Conservation (phyloP, 2,888 invertebrate genomes). For the Meiosimyza decipiens region DNA sequence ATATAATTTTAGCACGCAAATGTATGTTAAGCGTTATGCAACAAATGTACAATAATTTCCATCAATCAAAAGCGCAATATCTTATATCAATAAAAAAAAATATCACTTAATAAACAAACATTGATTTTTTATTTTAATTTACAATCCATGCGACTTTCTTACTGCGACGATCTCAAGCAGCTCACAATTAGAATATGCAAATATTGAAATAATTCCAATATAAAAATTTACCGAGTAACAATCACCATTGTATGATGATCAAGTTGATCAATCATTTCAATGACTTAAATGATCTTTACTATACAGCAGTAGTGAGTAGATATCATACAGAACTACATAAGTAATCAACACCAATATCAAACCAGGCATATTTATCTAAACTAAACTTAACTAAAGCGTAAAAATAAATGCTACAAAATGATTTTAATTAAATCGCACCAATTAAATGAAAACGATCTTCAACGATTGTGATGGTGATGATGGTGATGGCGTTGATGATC, state of each 20-base stretch:
- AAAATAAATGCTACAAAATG: constrained; percentile 54
- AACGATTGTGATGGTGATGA: constrained; percentile 22
- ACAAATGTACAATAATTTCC: neutral
- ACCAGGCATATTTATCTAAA: constrained; percentile 23
- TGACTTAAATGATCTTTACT: constrained; percentile 51
- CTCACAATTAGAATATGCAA: constrained; percentile 14
- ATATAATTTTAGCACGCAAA: no score
- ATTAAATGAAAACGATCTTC: constrained; percentile 53
- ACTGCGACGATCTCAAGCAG: neutral
- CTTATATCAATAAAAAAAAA: constrained; percentile 6
- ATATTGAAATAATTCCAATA: constrained; percentile 17
- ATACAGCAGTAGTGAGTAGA: neutral
- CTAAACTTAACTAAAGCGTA: constrained; percentile 31
- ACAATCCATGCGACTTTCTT: neutral
- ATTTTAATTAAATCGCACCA: constrained; percentile 67
- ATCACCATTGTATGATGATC: constrained; percentile 46
- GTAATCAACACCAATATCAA: constrained; percentile 16
- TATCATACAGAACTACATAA: neutral
- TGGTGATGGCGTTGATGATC: constrained; percentile 29
- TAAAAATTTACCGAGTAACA: neutral
- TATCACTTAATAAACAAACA: constrained; percentile 15
- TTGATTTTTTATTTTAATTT: constrained; percentile 14
- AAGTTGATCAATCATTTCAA: constrained; percentile 63
- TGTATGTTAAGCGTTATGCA: neutral
- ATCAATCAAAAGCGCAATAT: constrained; percentile 10